Evolutionary conservation across 35 echinoderm and acorn worm genomes (phyloP).

Genomic region (Patiria miniata): DNA sequence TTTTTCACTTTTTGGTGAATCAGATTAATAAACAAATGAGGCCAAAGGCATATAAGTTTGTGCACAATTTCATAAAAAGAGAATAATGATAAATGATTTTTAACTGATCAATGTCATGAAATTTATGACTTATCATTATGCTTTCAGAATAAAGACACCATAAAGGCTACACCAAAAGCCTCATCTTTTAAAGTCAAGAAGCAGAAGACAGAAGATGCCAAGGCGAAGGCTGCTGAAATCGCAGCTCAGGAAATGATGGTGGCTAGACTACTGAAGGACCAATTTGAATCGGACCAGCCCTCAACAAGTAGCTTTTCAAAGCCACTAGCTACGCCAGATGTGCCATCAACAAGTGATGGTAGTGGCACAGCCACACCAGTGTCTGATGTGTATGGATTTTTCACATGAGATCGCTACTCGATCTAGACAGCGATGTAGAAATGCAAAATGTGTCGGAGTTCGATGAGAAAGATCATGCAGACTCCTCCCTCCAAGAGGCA

Average conservation of each 20-base stretch:
- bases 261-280: neutral
- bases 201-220: neutral
- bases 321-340: neutral
- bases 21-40: neutral
- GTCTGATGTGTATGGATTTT: neutral
- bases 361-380: neutral
- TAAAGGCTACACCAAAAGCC: too few relatives aligned
- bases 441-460: neutral
- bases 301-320: too few relatives aligned
- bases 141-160: neutral
- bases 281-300: neutral
- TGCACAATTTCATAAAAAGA: neutral
- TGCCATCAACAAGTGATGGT: neutral
- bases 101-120: too few relatives aligned
- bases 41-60: neutral
- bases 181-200: neutral
- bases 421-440: neutral
- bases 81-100: too few relatives aligned
- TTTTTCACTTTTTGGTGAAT: neutral
- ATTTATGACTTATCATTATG: neutral
- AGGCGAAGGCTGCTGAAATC: neutral
- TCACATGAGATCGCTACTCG: neutral
- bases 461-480: neutral
- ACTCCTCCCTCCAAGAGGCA: neutral
- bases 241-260: neutral